phyloP scores from a whole-genome alignment of 2,797 vertebrate species.

The Acrossocheilus wenchowensis region DNA sequence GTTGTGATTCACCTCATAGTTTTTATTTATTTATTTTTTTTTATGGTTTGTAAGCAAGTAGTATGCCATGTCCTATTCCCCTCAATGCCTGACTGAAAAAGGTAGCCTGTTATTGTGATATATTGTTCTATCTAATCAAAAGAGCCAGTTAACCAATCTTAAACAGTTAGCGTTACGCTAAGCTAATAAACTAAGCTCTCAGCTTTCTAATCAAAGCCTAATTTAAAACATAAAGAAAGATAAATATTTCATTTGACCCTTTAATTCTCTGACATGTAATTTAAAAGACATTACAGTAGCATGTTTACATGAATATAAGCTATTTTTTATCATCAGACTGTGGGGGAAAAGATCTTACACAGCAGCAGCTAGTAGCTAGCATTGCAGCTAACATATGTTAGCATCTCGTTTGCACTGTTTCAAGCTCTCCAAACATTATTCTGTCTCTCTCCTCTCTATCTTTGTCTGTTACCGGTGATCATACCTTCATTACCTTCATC shows the following conservation, averaged over 20 bases:
- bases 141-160: not conserved
- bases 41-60: not conserved
- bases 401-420: not conserved
- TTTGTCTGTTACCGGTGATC: constrained; percentile 24
- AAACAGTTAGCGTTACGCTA: not conserved
- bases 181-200: not conserved
- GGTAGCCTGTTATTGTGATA: not conserved
- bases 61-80: not conserved
- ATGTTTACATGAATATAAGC: not conserved
- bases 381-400: not conserved
- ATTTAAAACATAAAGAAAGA: not conserved
- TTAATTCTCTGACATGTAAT: not conserved
- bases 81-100: not conserved
- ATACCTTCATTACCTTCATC: constrained; percentile 42
- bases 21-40: no score
- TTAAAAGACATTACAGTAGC: not conserved
- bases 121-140: not conserved
- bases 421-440: constrained; percentile 18
- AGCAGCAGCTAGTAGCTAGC: not conserved
- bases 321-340: not conserved
- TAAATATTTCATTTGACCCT: not conserved
- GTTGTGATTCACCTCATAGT: no score
- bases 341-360: not conserved
- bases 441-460: not conserved
- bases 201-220: not conserved